phyloP scores from a whole-genome alignment of 2,113 vertebrate genomes.

The Eulacestoma nigropectus region DNA sequence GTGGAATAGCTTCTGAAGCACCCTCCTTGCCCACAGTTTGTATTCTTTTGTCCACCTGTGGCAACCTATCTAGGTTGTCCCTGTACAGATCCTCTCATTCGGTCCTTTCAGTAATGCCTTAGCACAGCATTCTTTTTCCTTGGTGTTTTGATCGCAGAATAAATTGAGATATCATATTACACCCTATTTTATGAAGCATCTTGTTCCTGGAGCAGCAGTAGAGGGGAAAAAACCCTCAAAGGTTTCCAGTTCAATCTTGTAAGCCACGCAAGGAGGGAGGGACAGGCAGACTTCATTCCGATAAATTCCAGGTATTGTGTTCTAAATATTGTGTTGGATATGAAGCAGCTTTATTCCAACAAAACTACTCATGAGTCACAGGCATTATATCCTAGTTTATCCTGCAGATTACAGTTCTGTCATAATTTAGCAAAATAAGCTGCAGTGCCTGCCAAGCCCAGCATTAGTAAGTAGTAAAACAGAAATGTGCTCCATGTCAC shows the following conservation, averaged over 20 bases:
- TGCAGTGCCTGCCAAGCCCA: neutral
- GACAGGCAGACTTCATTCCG: neutral
- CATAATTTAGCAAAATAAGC: neutral
- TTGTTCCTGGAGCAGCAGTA: neutral
- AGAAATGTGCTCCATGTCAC: neutral
- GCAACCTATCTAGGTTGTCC: neutral
- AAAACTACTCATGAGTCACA: neutral
- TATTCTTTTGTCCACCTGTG: neutral
- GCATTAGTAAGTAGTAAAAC: neutral
- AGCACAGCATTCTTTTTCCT: neutral
- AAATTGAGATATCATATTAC: neutral
- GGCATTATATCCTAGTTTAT: neutral
- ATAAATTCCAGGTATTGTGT: neutral
- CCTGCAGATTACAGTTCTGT: neutral
- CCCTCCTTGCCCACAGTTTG: neutral
- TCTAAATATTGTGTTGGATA: neutral
- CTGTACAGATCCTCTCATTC: neutral
- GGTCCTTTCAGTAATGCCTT: neutral
- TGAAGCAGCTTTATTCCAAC: neutral
- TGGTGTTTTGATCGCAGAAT: neutral
- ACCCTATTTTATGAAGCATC: neutral
- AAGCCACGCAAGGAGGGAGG: neutral
- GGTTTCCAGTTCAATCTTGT: neutral
- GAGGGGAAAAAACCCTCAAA: neutral
- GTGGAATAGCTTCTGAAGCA: neutral